Percentiles rank a stretch among this genome's conserved stretches.
Conservation (phyloP, 2,888 invertebrate species). For the Chironomus riparius region DNA sequence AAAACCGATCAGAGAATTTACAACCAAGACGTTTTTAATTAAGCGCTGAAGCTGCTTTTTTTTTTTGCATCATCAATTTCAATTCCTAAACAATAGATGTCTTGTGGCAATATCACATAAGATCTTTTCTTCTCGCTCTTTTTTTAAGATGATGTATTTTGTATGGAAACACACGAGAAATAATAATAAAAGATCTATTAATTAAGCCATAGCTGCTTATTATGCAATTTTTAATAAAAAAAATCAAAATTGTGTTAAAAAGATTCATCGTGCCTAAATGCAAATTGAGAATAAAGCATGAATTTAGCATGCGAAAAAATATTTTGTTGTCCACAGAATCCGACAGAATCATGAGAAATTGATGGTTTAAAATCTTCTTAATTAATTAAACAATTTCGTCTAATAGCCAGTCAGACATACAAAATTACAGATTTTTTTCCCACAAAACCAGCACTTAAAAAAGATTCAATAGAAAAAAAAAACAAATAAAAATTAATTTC, state of each 20-base stretch:
- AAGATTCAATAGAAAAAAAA: not conserved
- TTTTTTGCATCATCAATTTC: not conserved
- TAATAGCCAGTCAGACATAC: no score
- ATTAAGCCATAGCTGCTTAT: not conserved
- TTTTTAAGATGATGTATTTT: not conserved
- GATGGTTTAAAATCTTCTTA: no score
- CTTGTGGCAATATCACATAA: not conserved
- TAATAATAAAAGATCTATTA: not conserved
- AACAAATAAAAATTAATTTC: not conserved
- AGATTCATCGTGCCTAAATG: no score
- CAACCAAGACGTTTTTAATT: constrained; percentile 45
- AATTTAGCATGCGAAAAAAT: no score
- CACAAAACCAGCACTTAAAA: not conserved
- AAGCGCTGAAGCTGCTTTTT: constrained; percentile 29
- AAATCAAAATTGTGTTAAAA: not conserved
- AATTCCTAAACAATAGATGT: not conserved
- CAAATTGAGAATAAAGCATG: no score
- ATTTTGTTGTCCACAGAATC: no score
- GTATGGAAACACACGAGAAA: not conserved
- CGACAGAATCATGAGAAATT: no score
- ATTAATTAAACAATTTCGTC: no score
- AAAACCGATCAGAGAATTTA: constrained; percentile 44
- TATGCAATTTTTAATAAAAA: not conserved
- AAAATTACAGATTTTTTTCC: no score
- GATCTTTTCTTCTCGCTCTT: not conserved